Conservation (phyloP, 2,797 vertebrate species). For the Ceyx erithaca region DNA sequence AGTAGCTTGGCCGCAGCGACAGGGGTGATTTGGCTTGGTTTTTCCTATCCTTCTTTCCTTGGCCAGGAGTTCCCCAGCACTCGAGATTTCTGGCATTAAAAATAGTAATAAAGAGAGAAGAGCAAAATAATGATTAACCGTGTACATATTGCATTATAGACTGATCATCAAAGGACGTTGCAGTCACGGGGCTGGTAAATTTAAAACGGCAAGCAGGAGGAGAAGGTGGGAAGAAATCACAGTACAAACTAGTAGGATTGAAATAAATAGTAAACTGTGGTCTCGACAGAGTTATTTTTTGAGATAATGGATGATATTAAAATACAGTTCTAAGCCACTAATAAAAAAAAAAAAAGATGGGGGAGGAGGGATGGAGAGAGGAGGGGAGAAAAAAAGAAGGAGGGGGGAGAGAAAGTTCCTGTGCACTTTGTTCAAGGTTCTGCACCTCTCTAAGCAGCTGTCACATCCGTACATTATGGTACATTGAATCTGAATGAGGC, state of each 20-base stretch:
- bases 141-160: fast-evolving
- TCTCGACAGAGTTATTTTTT: background rate
- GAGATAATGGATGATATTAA: too few species aligned
- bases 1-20: background rate
- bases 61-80: background rate
- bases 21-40: background rate
- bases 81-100: background rate
- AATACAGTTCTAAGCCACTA: too few species aligned
- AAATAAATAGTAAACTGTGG: background rate
- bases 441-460: conserved; percentile 84
- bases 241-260: background rate
- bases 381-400: background rate
- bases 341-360: background rate
- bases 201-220: background rate
- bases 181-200: background rate
- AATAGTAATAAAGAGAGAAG: background rate
- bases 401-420: conserved; percentile 73
- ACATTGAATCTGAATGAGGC: conserved; percentile 88
- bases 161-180: background rate
- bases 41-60: background rate
- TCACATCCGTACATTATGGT: conserved; percentile 85
- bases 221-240: background rate
- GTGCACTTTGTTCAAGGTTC: conserved; percentile 80
- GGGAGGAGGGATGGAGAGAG: background rate
- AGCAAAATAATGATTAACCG: background rate